Evolutionary conservation across 1,140 invertebrate species (phyloP).

Genomic region (Lepidurus apus): DNA sequence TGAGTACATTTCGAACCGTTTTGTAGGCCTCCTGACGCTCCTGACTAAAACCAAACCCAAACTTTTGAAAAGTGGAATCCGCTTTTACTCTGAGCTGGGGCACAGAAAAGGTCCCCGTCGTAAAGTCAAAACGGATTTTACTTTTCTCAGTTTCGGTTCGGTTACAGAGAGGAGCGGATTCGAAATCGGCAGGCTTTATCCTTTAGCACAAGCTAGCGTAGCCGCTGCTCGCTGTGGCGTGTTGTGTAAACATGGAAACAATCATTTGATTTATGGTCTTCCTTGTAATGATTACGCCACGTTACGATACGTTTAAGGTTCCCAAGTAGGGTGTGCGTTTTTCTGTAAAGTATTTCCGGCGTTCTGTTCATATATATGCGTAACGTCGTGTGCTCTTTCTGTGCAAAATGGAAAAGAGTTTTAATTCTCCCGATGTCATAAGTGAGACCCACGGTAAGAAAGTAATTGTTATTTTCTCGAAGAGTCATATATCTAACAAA

Average conservation of each 20-base stretch:
- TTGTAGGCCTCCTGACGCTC: no score
- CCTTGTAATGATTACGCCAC: conserved; percentile 3
- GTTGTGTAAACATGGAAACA: neutral
- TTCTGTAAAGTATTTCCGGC: neutral
- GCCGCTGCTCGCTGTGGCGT: neutral
- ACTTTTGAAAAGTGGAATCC: no score
- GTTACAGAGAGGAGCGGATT: no score
- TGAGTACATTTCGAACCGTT: no score
- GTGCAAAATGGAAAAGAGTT: neutral
- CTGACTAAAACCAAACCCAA: no score
- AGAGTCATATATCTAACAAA: neutral
- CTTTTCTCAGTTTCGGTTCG: no score
- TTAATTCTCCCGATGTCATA: neutral
- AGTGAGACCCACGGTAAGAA: conserved; percentile 6
- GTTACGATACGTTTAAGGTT: neutral
- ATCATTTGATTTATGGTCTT: neutral
- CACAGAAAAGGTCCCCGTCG: no score
- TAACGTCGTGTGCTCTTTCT: neutral
- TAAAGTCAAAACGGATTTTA: no score
- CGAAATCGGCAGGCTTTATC: no score
- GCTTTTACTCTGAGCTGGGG: no score
- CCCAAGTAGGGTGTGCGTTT: neutral
- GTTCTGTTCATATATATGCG: neutral
- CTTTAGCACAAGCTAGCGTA: neutral
- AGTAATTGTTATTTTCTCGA: neutral